A percentile compares a stretch with the other conserved stretches of the same genome.
Conservation (phyloP, 2,113 vertebrate species). For the Pan troglodytes region NHGRI_mPanTro3-v2.1_pri NC_072398.2:129742501-129743000, state of each 20-base stretch:
- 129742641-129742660: not conserved
- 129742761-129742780: not conserved
- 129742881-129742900: not conserved
- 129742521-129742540: not conserved
- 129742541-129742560: not conserved
- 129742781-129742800: not conserved
- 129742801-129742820: not conserved
- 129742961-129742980: not conserved
- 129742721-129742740: not conserved
- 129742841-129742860: not conserved
- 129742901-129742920: not conserved
- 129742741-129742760: slow-evolving; percentile 10
- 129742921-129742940: not conserved
- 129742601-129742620: slow-evolving; percentile 1
- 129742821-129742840: not conserved
- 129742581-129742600: not conserved
- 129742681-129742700: not conserved
- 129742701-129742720: not conserved
- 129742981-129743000: not conserved
- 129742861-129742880: not conserved
- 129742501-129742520: not conserved
- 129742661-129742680: slow-evolving; percentile 20
- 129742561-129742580: not conserved
- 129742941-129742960: not conserved
- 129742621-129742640: slow-evolving; percentile 2